phyloP scores from a whole-genome alignment of 2,797 vertebrate genomes.

The Lepilemur ruficaudatus region DNA sequence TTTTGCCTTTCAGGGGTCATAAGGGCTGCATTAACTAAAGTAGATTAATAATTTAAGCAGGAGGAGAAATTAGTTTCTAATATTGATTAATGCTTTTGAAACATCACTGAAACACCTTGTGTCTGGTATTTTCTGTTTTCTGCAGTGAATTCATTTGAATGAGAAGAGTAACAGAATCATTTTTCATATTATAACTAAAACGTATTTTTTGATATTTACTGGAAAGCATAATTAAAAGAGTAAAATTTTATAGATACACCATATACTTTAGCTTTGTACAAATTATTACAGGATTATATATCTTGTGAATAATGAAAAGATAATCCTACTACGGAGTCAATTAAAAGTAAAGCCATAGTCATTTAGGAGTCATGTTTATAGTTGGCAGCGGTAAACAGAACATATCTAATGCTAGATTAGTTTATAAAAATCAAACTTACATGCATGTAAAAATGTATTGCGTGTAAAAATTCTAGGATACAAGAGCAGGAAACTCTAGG shows the following conservation, averaged over 20 bases:
- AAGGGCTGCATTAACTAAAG: neutral
- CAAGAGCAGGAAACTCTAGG: neutral
- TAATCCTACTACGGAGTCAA: neutral
- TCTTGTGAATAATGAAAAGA: neutral
- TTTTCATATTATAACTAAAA: neutral
- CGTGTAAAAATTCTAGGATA: neutral
- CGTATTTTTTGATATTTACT: neutral
- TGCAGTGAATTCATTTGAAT: neutral
- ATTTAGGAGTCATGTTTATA: neutral
- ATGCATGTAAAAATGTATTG: neutral
- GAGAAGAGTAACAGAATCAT: neutral
- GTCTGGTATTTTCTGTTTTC: neutral
- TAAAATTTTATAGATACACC: neutral
- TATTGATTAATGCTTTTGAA: neutral
- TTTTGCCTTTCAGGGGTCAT: neutral
- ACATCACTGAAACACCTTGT: neutral
- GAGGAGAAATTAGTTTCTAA: neutral
- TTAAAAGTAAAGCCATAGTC: neutral
- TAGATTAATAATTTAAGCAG: conserved; percentile 2
- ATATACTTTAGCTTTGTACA: neutral
- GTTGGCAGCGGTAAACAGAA: neutral
- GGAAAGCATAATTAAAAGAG: neutral
- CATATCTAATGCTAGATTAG: neutral
- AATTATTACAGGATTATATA: neutral
- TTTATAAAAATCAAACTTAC: neutral